phyloP scores from a whole-genome alignment of 1,140 invertebrate genomes.

The Protaetia brevitarsis region DNA sequence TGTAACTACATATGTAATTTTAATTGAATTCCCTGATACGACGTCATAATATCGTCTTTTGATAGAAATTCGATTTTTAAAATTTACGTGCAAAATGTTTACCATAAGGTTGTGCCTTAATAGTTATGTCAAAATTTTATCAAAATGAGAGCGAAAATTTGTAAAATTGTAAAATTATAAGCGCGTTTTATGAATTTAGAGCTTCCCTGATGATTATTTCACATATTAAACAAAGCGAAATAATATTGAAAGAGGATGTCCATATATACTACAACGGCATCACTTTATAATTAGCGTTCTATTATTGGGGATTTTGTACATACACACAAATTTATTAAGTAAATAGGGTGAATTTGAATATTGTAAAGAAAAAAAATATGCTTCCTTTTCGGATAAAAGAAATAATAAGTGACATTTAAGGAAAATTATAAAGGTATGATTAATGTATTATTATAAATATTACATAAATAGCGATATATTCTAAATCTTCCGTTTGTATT shows the following conservation, averaged over 20 bases:
- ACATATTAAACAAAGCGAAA: slow-evolving; percentile 7
- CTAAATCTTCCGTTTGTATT: slow-evolving; percentile 44
- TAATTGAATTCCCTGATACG: too few species aligned
- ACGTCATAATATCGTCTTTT: too few species aligned
- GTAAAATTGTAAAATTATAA: slow-evolving; percentile 21
- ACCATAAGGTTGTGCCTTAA: slow-evolving; percentile 42
- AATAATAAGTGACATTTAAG: slow-evolving; percentile 24
- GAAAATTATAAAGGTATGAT: slow-evolving; percentile 16
- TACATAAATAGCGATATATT: slow-evolving; percentile 40
- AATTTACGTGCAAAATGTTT: background rate
- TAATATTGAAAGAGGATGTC: background rate
- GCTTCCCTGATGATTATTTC: slow-evolving; percentile 33
- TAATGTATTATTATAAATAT: slow-evolving; percentile 21
- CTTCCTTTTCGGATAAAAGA: slow-evolving; percentile 16
- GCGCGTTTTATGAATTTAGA: slow-evolving; percentile 34
- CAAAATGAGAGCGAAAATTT: slow-evolving; percentile 22
- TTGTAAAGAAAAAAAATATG: background rate
- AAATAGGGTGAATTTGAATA: background rate
- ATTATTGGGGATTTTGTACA: slow-evolving; percentile 32
- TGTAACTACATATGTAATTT: too few species aligned
- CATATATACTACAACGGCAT: too few species aligned
- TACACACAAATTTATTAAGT: slow-evolving; percentile 3
- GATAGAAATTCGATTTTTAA: background rate
- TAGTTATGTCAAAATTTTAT: slow-evolving; percentile 45
- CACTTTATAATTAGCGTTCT: too few species aligned